A percentile compares a stretch with the other conserved stretches of the same genome.
phyloP scores from a whole-genome alignment of 1,140 invertebrate species.

The Apis laboriosa region DNA sequence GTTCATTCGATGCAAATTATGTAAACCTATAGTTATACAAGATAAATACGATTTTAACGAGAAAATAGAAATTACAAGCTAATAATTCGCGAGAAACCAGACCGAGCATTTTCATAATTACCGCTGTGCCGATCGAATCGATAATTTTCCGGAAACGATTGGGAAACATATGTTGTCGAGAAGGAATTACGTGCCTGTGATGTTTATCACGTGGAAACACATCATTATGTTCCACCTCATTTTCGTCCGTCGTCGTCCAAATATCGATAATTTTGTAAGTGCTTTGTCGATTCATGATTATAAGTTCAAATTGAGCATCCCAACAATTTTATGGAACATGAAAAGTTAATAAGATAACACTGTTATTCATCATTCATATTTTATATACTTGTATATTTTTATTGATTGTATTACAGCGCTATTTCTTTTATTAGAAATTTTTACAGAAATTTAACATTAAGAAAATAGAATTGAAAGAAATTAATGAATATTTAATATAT shows the following conservation, averaged over 20 bases:
- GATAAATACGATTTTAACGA: conserved; percentile 56
- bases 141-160: conserved; percentile 64
- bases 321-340: neutral
- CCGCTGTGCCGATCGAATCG: conserved; percentile 34
- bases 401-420: no score
- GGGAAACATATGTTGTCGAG: conserved; percentile 57
- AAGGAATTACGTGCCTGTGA: conserved; percentile 58
- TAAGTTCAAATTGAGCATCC: no score
- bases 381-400: no score
- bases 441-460: no score
- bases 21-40: conserved; percentile 1
- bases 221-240: neutral
- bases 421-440: no score
- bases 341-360: no score
- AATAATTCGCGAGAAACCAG: conserved; percentile 43
- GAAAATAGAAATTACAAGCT: conserved; percentile 56
- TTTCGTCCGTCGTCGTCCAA: neutral
- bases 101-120: conserved; percentile 57
- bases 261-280: conserved; percentile 15
- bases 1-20: no score
- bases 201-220: neutral
- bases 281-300: neutral
- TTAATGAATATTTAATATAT: no score
- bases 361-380: no score
- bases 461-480: no score